Evolutionary conservation across 2,888 invertebrate genomes (phyloP).

Genomic region (Stratiomys singularior): DNA sequence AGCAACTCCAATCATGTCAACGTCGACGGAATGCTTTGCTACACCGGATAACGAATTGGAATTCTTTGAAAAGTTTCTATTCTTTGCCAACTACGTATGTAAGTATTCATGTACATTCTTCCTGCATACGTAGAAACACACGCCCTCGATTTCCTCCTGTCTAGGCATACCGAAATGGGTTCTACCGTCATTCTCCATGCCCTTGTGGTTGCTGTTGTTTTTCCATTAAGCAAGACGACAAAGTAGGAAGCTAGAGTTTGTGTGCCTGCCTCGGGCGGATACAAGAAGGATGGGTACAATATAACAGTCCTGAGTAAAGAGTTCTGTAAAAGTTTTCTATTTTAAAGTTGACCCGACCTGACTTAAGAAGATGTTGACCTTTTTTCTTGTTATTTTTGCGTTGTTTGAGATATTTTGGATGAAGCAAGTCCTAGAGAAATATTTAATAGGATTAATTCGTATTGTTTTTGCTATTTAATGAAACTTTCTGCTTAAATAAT

Average conservation of each 20-base stretch:
- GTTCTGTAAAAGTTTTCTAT: neutral
- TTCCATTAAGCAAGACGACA: neutral
- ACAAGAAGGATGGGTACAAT: too few species aligned
- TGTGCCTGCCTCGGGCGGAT: too few species aligned
- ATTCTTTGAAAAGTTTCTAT: neutral
- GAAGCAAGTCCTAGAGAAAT: too few species aligned
- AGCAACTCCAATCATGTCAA: neutral
- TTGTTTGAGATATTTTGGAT: too few species aligned
- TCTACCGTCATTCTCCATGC: neutral
- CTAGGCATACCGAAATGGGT: neutral
- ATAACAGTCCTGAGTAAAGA: too few species aligned
- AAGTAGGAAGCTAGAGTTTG: neutral
- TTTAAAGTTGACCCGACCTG: neutral
- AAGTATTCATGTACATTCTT: neutral
- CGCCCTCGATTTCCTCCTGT: neutral
- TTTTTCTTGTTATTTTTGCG: neutral
- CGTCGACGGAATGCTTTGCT: neutral
- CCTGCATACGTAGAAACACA: neutral
- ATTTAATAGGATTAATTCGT: too few species aligned
- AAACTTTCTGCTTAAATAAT: too few species aligned
- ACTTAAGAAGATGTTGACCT: neutral
- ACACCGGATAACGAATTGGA: neutral
- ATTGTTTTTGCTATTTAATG: too few species aligned
- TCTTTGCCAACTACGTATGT: too few species aligned
- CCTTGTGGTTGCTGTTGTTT: constrained; percentile 6